Evolutionary conservation across 2,797 vertebrate species (phyloP).

Genomic region (Apogon talboti): DNA sequence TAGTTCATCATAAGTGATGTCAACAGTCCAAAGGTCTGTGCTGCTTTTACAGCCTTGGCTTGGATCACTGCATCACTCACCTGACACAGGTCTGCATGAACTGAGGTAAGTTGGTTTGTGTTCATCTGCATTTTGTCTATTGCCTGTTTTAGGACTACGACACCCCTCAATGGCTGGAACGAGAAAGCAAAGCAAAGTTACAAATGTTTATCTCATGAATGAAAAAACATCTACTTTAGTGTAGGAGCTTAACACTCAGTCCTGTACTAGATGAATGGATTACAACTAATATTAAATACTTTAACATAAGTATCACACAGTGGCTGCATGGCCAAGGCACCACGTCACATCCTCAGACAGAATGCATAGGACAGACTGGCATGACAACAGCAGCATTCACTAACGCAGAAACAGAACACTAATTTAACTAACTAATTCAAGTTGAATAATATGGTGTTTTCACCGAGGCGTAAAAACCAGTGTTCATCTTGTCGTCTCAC

Average conservation of each 20-base stretch:
- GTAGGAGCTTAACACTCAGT: not conserved
- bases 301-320: not conserved
- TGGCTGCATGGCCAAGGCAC: not conserved
- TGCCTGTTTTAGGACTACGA: conserved; percentile 97
- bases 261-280: not conserved
- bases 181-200: conserved; percentile 10
- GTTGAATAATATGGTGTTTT: conserved; percentile 22
- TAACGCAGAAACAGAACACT: not conserved
- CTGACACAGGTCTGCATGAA: conserved; percentile 99
- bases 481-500: conserved; percentile 1
- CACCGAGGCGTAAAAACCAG: too few relatives aligned
- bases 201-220: conserved; percentile 51
- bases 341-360: not conserved
- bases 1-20: not conserved
- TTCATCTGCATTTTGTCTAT: conserved; percentile 99
- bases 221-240: conserved; percentile 7
- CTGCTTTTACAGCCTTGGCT: not conserved
- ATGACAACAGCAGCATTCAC: too few relatives aligned
- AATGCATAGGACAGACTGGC: not conserved
- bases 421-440: not conserved
- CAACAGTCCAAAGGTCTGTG: not conserved
- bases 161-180: conserved; percentile 94
- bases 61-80: conserved; percentile 75
- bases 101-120: conserved; percentile 99
- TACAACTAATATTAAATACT: too few relatives aligned